Evolutionary conservation across 2,888 invertebrate genomes (phyloP).

Genomic region (Torymus aiolomorphi): DNA sequence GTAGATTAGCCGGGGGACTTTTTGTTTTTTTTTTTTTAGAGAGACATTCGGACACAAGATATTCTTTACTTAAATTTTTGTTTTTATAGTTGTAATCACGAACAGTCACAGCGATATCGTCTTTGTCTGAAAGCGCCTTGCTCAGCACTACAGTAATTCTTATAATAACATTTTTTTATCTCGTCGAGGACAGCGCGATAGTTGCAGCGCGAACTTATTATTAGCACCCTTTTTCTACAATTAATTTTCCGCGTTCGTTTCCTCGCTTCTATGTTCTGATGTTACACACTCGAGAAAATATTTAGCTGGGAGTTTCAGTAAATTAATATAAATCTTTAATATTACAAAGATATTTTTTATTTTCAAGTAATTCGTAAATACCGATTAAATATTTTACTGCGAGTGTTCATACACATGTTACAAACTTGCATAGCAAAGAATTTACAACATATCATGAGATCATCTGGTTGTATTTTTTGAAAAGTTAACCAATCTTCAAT

Average conservation of each 20-base stretch:
- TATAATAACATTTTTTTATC: not conserved
- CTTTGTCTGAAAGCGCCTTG: not conserved
- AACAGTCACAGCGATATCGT: slow-evolving; percentile 18
- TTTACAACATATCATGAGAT: too few relatives aligned
- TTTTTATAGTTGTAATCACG: not conserved
- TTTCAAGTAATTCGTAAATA: not conserved
- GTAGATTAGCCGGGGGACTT: too few relatives aligned
- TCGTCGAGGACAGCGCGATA: too few relatives aligned
- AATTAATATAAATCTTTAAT: not conserved
- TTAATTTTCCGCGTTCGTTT: too few relatives aligned
- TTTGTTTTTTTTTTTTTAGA: too few relatives aligned
- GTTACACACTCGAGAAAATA: too few relatives aligned
- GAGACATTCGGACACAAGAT: not conserved
- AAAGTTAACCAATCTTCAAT: not conserved
- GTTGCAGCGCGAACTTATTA: too few relatives aligned
- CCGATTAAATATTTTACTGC: slow-evolving; percentile 1
- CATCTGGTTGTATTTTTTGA: too few relatives aligned
- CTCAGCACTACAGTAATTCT: not conserved
- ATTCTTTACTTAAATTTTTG: too few relatives aligned
- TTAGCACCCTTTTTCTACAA: too few relatives aligned
- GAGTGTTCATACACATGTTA: not conserved
- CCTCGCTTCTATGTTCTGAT: too few relatives aligned
- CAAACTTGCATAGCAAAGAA: not conserved
- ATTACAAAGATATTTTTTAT: not conserved
- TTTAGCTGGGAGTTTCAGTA: too few relatives aligned